Conservation (phyloP, 2,888 invertebrate species). For the Mallateleia sp. region DNA sequence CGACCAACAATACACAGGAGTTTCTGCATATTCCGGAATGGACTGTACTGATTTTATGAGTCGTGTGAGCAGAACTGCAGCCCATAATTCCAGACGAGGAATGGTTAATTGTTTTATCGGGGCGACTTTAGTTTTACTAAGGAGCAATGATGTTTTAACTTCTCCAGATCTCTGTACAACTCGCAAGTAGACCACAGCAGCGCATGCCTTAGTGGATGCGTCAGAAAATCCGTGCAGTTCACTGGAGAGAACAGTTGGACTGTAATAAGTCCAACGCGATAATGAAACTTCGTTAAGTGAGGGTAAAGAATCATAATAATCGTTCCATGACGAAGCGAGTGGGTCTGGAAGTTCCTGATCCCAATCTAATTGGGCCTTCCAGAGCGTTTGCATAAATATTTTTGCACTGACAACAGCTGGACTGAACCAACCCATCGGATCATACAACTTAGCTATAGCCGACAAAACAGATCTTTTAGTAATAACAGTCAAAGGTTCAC, state of each 20-base stretch:
- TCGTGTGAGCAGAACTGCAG: not conserved
- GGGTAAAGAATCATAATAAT: not conserved
- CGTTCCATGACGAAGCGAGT: not conserved
- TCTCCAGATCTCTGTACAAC: not conserved
- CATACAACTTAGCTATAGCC: slow-evolving; percentile 5
- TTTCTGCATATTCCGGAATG: not conserved
- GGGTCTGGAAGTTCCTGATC: not conserved
- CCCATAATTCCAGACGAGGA: not conserved
- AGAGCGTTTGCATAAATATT: slow-evolving; percentile 20
- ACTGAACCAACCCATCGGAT: slow-evolving; percentile 30
- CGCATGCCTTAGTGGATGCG: not conserved
- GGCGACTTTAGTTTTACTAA: not conserved
- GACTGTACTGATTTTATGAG: not conserved
- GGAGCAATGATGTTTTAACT: not conserved
- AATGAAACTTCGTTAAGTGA: not conserved
- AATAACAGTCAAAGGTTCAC: not conserved
- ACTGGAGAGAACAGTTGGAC: not conserved
- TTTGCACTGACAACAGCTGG: slow-evolving; percentile 28
- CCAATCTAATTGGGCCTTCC: slow-evolving; percentile 11
- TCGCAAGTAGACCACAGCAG: not conserved
- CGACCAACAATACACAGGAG: no score
- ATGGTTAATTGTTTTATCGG: not conserved
- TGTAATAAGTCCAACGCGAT: not conserved
- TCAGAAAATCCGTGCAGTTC: not conserved
- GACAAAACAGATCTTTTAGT: not conserved